Base-by-base conservation (phyloP, 2,888 invertebrate genomes). In the Margaritifera margaritifera region DNA sequence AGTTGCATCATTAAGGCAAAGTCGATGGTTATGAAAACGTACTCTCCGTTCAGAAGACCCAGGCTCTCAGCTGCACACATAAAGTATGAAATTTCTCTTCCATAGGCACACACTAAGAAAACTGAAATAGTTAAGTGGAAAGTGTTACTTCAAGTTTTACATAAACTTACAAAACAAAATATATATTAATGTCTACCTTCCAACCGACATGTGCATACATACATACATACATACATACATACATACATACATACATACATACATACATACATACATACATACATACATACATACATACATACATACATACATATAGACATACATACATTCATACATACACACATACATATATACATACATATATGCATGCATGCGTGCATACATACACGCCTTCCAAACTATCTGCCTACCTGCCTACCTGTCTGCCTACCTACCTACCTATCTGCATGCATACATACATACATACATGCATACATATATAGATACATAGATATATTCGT, bases 1-100 rank as follows among this genome's bases (percentile, higher is more conserved):
- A 42, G 15, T 42, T 42, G 42, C 11, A 69, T 72, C 72, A 77
- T 74, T 53, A 65, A 74, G 31, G 71, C 78, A 55, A 81, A 82
- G 64, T 85, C 84, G 19, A 86, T 75, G 22, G 83, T 66, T 22
- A 87, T 75, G 67, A 85, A 86, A 6, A 75, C 86, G 65, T 80
- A 79, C 4, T 80, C 66, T 2, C 85, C 85, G 20, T 78, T 76
- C n/a, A 80, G 70, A 24, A 85, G 55, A 2, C 75, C 75, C 1
- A 78, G 63, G 0, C 75, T 65, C 18, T 78, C 63, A 0, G 84
- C 85, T 18, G 81, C 78, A 61, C 82, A 75, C 80, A 87, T 76
- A 22, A 83, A 69, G 31, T 78, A 71, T 19, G 82, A 58, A 2
- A 85, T 69, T 62, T 85, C 84, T 18, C 64, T 58, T 4, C 82